These are phyloP conservation scores for Pluvianellus socialis DNA, from an alignment of 2,113 vertebrate genomes.

Conservation along the genomic window DNA sequence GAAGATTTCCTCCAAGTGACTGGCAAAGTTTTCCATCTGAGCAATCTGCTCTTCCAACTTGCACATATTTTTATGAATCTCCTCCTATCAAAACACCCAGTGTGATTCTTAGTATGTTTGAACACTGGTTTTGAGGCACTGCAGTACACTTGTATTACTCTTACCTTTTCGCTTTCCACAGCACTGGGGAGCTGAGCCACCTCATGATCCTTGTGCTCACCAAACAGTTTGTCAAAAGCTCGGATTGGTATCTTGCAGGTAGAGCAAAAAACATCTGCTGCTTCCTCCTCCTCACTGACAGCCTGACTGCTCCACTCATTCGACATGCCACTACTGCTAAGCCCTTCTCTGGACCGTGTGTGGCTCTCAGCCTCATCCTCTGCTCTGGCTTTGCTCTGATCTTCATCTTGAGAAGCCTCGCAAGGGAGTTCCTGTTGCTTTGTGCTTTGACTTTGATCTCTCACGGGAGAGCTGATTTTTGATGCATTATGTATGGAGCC, in stretches of 20 bases:
- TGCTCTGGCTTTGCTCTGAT: conserved; percentile 25
- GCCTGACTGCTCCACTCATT: conserved; percentile 49
- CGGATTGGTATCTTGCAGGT: conserved; percentile 75
- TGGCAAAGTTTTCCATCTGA: conserved; percentile 91
- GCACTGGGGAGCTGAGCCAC: conserved; percentile 71
- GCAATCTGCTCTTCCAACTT: conserved; percentile 85
- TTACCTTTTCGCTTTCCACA: conserved; percentile 78
- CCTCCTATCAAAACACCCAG: conserved; percentile 72
- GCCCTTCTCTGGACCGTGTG: conserved; percentile 25
- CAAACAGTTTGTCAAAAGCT: conserved; percentile 60
- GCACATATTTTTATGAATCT: conserved; percentile 77
- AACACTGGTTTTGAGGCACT: background rate
- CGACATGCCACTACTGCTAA: conserved; percentile 26
- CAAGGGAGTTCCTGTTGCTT: background rate
- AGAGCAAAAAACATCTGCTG: conserved; percentile 72
- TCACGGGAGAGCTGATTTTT: background rate
- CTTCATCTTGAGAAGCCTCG: background rate
- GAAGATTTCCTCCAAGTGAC: conserved; percentile 95
- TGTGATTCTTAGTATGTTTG: background rate
- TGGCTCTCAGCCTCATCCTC: conserved; percentile 31
- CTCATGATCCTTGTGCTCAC: conserved; percentile 72
- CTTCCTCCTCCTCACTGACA: conserved; percentile 63
- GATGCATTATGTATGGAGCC: background rate
- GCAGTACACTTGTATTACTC: background rate
- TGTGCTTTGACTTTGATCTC: background rate